Evolutionary conservation across 2,113 vertebrate species (phyloP).

Genomic region (Pachycephala philippinensis): DNA sequence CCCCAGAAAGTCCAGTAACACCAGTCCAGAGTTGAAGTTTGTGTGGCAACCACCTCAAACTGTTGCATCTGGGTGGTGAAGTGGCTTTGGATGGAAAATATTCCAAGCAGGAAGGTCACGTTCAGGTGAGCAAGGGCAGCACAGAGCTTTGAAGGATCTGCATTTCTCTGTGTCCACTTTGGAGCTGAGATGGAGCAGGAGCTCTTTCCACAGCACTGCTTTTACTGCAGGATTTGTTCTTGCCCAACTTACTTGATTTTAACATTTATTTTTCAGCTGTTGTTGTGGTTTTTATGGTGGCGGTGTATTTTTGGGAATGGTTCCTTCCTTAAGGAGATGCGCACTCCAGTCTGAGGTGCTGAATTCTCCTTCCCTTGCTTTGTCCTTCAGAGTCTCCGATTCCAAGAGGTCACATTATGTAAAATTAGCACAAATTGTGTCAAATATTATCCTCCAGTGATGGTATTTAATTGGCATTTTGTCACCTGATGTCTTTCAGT

Average conservation of each 20-base stretch:
- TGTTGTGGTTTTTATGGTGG: neutral
- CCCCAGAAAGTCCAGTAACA: neutral
- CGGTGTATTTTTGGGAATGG: neutral
- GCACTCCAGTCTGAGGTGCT: accelerated
- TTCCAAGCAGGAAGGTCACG: accelerated
- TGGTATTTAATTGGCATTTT: neutral
- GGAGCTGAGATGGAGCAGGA: neutral
- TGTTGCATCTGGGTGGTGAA: neutral
- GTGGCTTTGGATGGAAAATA: neutral
- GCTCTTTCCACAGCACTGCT: neutral
- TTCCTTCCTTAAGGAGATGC: neutral
- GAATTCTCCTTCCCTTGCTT: neutral
- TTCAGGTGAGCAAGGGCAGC: neutral
- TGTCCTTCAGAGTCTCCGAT: neutral
- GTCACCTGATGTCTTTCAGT: neutral
- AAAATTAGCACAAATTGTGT: neutral
- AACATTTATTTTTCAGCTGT: neutral
- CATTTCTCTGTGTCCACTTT: neutral
- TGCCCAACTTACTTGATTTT: neutral
- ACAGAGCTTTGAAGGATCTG: neutral
- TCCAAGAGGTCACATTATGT: accelerated
- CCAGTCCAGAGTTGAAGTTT: neutral
- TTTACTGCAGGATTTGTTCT: neutral
- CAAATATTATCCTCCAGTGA: neutral
- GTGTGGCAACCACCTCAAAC: neutral